Evolutionary conservation across 2,797 vertebrate species (phyloP).

Genomic region (Myotis findleyi): DNA sequence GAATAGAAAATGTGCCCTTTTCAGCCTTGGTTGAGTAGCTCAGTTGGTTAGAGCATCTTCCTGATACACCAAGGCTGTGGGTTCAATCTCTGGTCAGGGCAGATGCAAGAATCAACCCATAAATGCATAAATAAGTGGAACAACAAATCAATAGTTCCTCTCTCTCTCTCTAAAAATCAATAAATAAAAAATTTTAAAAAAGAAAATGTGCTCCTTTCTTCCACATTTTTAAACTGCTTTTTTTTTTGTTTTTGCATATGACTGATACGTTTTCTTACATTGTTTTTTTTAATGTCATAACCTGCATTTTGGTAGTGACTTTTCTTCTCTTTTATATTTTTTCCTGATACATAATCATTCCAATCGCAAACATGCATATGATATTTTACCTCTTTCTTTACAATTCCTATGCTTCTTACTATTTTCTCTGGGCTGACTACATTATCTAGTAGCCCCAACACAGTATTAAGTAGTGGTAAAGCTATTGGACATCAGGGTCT

Average conservation of each 20-base stretch:
- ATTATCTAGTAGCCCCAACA: background rate
- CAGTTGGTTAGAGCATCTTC: background rate
- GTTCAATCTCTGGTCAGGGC: background rate
- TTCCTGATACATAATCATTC: conserved; percentile 1
- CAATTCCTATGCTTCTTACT: background rate
- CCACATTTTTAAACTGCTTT: background rate
- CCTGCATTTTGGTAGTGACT: background rate
- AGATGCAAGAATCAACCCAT: background rate
- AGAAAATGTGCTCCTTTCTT: background rate
- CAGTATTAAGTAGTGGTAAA: background rate
- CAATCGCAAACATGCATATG: background rate
- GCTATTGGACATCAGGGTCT: too few species aligned
- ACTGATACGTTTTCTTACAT: background rate
- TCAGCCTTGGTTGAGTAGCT: background rate
- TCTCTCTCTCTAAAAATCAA: background rate
- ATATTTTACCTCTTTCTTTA: conserved; percentile 8
- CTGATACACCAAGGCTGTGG: background rate
- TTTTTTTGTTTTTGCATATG: background rate
- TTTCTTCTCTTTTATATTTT: background rate
- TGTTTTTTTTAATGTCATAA: background rate
- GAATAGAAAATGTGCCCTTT: background rate
- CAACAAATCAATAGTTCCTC: background rate
- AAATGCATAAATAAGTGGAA: background rate
- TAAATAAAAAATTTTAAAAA: background rate
- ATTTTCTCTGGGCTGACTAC: background rate